Evolutionary conservation across 2,113 vertebrate genomes (phyloP).

Genomic region (Saguinus midas): DNA sequence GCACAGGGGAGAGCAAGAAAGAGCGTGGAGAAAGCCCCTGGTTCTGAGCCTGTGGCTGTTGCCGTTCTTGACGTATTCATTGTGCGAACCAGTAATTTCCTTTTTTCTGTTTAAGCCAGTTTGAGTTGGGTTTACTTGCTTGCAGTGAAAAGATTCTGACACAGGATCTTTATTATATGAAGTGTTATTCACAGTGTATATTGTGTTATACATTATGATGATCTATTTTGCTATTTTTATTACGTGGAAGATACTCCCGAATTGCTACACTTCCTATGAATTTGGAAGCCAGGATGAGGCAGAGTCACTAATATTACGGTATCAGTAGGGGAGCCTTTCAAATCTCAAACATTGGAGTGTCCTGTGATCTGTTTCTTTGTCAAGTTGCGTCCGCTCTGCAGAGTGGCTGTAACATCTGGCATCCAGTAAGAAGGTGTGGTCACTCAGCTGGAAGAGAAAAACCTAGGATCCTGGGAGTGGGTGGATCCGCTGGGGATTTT

Average conservation of each 20-base stretch:
- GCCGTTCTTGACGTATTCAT: not conserved
- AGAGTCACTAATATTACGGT: not conserved
- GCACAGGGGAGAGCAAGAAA: too few relatives aligned
- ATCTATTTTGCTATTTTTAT: not conserved
- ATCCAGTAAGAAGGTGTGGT: not conserved
- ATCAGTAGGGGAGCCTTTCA: too few relatives aligned
- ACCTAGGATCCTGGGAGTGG: rapidly evolving
- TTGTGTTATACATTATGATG: too few relatives aligned
- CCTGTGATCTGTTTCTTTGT: not conserved
- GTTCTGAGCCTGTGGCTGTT: not conserved
- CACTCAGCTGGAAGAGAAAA: not conserved
- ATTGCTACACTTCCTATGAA: rapidly evolving
- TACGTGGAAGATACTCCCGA: not conserved
- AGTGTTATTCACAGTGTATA: not conserved
- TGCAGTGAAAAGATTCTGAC: not conserved
- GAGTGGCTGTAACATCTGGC: not conserved
- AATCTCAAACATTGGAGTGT: not conserved
- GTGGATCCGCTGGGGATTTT: not conserved
- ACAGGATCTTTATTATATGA: not conserved
- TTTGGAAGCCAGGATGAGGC: not conserved
- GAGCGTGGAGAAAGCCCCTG: not conserved
- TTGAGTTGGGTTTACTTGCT: not conserved
- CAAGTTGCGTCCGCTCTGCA: not conserved
- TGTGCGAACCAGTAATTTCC: not conserved
- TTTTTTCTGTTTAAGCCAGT: not conserved